Base-by-base conservation (phyloP, 2,888 invertebrate genomes). In the Ctena decussata region DNA sequence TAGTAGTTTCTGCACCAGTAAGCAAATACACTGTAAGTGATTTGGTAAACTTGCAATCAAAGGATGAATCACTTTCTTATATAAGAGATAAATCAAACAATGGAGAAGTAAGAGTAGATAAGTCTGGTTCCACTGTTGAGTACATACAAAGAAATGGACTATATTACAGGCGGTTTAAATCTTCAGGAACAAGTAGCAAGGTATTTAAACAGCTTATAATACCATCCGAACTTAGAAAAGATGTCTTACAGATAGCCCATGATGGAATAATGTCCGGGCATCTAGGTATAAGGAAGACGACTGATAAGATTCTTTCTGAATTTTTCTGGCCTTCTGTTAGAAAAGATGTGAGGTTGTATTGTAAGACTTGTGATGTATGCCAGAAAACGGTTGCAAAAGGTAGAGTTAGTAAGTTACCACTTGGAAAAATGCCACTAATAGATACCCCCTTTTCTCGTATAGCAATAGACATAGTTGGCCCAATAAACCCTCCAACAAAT, bases 401-500 rank as follows among this genome's bases (percentile, higher is more conserved):
- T 5, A 65, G 57, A 37, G 65, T 60, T 8, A 27, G 0, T 8
- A 6, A 39, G 30, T 5, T 72, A 18, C 70, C 35, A 21, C 1
- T 35, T 6, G 21, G 46, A 35, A 21, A 35, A 1, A 85, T 86
- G 77, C 86, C 88, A 37, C 30, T 86, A 3, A 82, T 83, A 15
- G 86, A 80, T 18, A 35, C 44, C 5, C 89, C 86, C 0, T 89
- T 89, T 70, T 18, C 72, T n/a, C 30, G 80, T 18, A 76, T 87
- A 3, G 86, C 83, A 0, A 70, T 87, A 12, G 89, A 89, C 49
- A 11, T 89, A 0, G 70, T 88, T 5, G 87, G 87, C 1, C 89
- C 88, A 0, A 75, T 90, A 0, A 35, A 32, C 15, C 82, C 86
- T 30, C 46, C 69, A 0, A 82, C 86, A 8, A 80, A 80, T n/a